phyloP scores from a whole-genome alignment of 2,797 vertebrate species.

The Euphonia xanthogaster region DNA sequence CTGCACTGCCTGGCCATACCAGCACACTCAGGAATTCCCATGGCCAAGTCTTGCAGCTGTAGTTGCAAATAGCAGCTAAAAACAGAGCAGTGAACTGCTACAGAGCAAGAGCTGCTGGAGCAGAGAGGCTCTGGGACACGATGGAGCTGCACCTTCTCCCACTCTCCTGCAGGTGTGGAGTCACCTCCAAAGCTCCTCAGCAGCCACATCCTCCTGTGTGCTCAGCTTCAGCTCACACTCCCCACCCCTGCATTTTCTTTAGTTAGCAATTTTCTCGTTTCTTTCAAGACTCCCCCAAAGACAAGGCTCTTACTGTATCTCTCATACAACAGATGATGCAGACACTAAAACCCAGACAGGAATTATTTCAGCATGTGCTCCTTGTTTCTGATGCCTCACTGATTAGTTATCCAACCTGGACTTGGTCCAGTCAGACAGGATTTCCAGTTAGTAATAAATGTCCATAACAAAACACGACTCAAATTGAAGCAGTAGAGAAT shows the following conservation, averaged over 20 bases:
- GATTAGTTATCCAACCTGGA: not conserved
- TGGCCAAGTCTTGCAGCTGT: not conserved
- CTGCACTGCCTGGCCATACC: not conserved
- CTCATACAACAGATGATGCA: not conserved
- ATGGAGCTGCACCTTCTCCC: not conserved
- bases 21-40: not conserved
- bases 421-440: not conserved
- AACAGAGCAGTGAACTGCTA: not conserved
- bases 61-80: not conserved
- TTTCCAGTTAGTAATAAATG: not conserved
- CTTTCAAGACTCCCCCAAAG: not conserved
- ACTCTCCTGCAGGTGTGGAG: not conserved
- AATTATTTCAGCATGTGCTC: not conserved
- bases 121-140: not conserved
- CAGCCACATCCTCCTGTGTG: not conserved
- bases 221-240: not conserved
- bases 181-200: not conserved
- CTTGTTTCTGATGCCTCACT: not conserved
- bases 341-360: not conserved
- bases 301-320: not conserved
- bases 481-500: not conserved
- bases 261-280: not conserved
- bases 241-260: not conserved
- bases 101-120: not conserved
- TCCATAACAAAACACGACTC: not conserved